Percentiles rank a stretch among this genome's conserved stretches.
Evolutionary conservation across 1,140 invertebrate species (phyloP).

Genomic region (Temnothorax curvispinosus): DNA sequence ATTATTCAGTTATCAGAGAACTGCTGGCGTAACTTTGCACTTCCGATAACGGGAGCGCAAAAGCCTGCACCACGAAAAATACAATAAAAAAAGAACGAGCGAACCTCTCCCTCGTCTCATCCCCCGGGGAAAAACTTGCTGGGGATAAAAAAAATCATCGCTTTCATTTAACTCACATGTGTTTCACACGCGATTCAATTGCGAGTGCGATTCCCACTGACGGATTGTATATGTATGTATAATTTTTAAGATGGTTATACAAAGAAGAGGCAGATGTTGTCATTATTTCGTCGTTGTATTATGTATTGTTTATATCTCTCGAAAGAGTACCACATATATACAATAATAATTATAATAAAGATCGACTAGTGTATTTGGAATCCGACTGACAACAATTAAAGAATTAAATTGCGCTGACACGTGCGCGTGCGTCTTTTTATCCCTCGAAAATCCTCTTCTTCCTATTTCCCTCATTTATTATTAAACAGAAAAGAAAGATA

Average conservation of each 20-base stretch:
- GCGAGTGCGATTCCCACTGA: constrained; percentile 53
- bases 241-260: constrained; percentile 64
- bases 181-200: constrained; percentile 60
- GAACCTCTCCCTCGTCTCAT: constrained; percentile 43
- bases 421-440: neutral
- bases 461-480: neutral
- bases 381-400: constrained; percentile 81
- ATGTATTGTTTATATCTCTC: constrained; percentile 77
- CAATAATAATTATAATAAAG: constrained; percentile 77
- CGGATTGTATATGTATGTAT: constrained; percentile 64
- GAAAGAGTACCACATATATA: constrained; percentile 76
- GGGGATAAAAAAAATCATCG: constrained; percentile 48
- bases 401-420: constrained; percentile 78
- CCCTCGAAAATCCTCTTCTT: neutral
- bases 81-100: neutral
- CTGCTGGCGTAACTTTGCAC: neutral
- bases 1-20: neutral
- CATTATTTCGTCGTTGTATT: constrained; percentile 75
- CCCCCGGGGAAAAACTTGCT: constrained; percentile 20
- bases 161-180: constrained; percentile 59
- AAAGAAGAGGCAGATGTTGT: constrained; percentile 64
- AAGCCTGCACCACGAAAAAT: neutral
- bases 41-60: neutral
- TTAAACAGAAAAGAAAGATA: neutral
- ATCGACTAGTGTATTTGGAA: constrained; percentile 80